Evolutionary conservation across 2,888 invertebrate genomes (phyloP).

Genomic region (Zygothrica quintamaculata): DNA sequence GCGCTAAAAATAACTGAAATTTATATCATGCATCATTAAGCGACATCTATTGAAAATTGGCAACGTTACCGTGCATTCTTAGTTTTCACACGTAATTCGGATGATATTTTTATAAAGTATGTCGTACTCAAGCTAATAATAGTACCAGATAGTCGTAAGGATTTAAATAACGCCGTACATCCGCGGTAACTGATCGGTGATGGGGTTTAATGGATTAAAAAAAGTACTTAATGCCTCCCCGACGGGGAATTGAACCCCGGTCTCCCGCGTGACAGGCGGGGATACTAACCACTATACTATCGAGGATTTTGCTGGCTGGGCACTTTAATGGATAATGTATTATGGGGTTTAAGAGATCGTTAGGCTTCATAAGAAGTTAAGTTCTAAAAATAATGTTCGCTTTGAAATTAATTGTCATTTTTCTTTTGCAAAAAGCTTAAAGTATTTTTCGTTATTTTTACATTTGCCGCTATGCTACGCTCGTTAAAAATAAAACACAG

Average conservation of each 20-base stretch:
- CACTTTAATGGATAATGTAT: slow-evolving; percentile 9
- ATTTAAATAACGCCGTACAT: too few species aligned
- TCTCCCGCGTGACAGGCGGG: slow-evolving; percentile 68
- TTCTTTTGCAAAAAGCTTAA: slow-evolving; percentile 47
- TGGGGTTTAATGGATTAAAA: too few species aligned
- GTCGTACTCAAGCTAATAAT: too few species aligned
- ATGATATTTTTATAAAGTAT: too few species aligned
- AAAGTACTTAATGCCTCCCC: slow-evolving; percentile 42
- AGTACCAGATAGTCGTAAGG: too few species aligned
- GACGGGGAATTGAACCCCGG: slow-evolving; percentile 69
- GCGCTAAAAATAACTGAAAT: too few species aligned
- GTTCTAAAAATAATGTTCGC: slow-evolving; percentile 41
- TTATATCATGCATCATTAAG: too few species aligned
- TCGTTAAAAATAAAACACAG: slow-evolving; percentile 70
- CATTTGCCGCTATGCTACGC: slow-evolving; percentile 28
- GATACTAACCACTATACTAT: slow-evolving; percentile 74
- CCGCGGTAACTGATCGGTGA: too few species aligned
- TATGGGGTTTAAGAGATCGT: slow-evolving; percentile 17
- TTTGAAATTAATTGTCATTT: slow-evolving; percentile 63
- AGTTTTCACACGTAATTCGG: too few species aligned
- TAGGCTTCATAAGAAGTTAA: slow-evolving; percentile 2
- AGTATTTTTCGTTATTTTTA: slow-evolving; percentile 10
- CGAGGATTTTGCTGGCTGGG: slow-evolving; percentile 32
- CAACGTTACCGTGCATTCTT: too few species aligned
- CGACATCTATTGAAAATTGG: too few species aligned